Evolutionary conservation across 2,113 vertebrate genomes (phyloP), one percentile per base, ranked within the genome.

Genomic region (Mirounga angustirostris): DNA sequence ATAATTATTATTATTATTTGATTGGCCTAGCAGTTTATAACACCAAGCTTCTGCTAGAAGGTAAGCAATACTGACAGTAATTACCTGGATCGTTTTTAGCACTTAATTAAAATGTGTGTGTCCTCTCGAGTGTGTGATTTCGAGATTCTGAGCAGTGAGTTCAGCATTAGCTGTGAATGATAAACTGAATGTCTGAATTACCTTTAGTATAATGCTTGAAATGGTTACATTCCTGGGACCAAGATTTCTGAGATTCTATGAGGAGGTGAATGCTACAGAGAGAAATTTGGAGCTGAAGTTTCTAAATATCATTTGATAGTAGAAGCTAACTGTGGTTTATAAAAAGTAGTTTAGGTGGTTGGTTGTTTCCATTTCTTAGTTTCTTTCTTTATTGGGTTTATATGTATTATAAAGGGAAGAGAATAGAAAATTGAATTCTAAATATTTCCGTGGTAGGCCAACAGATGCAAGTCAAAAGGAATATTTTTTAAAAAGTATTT

Each of bases 121-220:
- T 56, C 50, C 14, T 88, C 22, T 85, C 15, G 30, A 40, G 0
- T 56, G 15, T 81, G 16, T 78, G 59, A 83, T 61, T 95, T 89
- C 14, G 40, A 50, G 63, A 46, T 69, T 86, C 24, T 80, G 59
- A 95, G 26, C 14, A 46, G 59, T 65, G 52, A 95, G 24, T 73
- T 89, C 86, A 94, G 65, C 43, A 46, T 65, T 86, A 89, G 36
- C 52, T 61, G 2, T 73, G 46, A 65, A 4, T 96, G 50, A 54
- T 69, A 80, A 93, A 54, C 36, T 69, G 69, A 89, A 92, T 76
- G 67, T 65, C n/a, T 58, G 14, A 85, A 50, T 96, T 94, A 56
- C 33, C 8, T 78, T 91, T 85, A 71, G 18, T 59, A 9, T 85
- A 74, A 78, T 43, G 50, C 10, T 26, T 82, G 8, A 80, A 58